Evolutionary conservation across 2,113 vertebrate species (phyloP).

Genomic region (Cyphomyrus plagiostoma): DNA sequence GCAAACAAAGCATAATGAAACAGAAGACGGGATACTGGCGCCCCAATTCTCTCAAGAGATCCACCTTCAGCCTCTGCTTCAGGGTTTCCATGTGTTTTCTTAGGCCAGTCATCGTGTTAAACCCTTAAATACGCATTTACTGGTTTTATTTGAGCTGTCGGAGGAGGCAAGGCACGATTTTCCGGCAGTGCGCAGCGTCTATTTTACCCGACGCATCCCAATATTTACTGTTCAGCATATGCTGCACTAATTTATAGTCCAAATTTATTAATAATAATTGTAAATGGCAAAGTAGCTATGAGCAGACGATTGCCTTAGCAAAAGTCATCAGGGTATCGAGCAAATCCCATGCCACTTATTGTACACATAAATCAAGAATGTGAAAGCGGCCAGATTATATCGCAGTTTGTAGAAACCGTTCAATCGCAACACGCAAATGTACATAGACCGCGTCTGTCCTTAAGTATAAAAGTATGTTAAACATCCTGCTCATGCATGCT

Average conservation of each 20-base stretch:
- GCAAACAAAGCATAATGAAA: conserved; percentile 71
- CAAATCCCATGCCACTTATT: not conserved
- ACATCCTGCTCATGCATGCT: not conserved
- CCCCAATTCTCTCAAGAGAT: conserved; percentile 69
- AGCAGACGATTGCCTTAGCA: not conserved
- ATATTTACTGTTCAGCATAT: not conserved
- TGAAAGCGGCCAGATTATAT: not conserved
- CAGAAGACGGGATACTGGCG: conserved; percentile 88
- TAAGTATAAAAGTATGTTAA: not conserved
- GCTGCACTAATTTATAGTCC: not conserved
- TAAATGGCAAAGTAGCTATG: not conserved
- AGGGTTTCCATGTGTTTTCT: conserved; percentile 48
- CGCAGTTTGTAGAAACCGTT: not conserved
- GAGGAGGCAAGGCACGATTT: not conserved
- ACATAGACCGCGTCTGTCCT: not conserved
- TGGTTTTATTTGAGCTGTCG: not conserved
- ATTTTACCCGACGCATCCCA: not conserved
- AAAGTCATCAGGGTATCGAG: not conserved
- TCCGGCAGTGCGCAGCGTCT: not conserved
- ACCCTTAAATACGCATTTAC: not conserved
- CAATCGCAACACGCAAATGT: not conserved
- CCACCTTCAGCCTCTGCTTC: conserved; percentile 60
- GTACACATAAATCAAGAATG: not conserved
- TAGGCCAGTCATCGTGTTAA: conserved; percentile 46
- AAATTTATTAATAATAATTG: not conserved